Evolutionary conservation across 2,888 invertebrate species (phyloP), one percentile per base, ranked within the genome.

Genomic region (Scaptomyza caliginosa): DNA sequence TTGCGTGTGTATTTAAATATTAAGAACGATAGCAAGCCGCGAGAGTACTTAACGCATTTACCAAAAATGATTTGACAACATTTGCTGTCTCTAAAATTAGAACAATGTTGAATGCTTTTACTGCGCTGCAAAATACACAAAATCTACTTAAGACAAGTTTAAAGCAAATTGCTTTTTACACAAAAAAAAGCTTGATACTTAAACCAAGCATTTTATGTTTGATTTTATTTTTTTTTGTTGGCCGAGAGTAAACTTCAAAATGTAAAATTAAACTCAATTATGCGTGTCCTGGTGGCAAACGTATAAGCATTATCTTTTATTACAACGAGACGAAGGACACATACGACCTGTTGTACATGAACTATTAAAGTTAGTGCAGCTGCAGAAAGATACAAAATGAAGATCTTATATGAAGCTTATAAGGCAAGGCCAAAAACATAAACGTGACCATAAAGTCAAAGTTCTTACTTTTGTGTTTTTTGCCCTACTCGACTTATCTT

Each of bases 261-360:
- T 49, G n/a, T 50, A 30, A 40, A 69, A 68, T 50, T 13, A 17
- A 40, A 28, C 26, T 30, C 28, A 60, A 50, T 54, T 38, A 36
- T 39, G 32, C 34, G 24, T 54, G 42, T 48, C 32, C 34, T 45
- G 21, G 5, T 13, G 10, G n/a, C 2, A n/a, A n/a, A n/a, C n/a
- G n/a, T 13, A 19, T 40, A 24, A 21, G 23, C 13, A 42, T 39
- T 30, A 19, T 46, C 13, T 26, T 32, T 32, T 32, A 28, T 28
- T 0, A 3, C 3, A 28, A 4, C 4, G 11, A 3, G 4, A 28
- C 28, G 28, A 2, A 49, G 1, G 4, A 60, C 82, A 24, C 63
- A 73, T 82, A 70, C 86, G 88, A 74, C 79, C 71, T 66, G 79
- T 70, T 74, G 80, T 77, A 51, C 57, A 19, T 3, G 13, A 21